Conservation (phyloP, 2,113 vertebrate genomes). For the Empidonax alnorum region DNA sequence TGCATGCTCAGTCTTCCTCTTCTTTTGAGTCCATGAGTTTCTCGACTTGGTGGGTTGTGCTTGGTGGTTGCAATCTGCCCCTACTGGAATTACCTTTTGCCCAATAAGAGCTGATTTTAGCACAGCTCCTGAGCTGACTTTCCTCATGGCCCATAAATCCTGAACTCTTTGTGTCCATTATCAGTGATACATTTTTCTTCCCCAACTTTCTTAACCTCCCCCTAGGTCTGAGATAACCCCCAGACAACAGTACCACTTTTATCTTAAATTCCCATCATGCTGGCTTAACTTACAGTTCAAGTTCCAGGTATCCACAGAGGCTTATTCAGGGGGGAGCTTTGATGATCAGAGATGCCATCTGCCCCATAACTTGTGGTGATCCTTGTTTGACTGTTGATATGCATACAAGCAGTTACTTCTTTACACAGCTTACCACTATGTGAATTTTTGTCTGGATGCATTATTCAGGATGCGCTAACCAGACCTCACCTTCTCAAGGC, state of each 20-base stretch:
- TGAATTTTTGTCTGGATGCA: neutral
- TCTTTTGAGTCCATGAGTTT: neutral
- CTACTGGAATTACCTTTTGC: neutral
- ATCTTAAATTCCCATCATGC: neutral
- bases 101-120: neutral
- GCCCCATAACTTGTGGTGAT: neutral
- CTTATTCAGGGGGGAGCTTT: neutral
- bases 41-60: neutral
- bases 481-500: neutral
- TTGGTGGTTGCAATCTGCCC: neutral
- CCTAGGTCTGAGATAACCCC: neutral
- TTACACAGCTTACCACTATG: neutral
- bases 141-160: neutral
- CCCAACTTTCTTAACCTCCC: neutral
- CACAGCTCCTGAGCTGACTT: neutral
- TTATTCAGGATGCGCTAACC: neutral
- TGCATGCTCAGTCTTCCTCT: neutral
- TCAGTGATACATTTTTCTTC: neutral
- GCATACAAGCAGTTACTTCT: neutral
- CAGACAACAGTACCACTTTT: neutral
- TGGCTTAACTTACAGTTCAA: neutral
- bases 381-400: neutral
- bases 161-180: neutral
- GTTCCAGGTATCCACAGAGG: neutral
- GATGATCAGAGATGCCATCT: neutral